These are phyloP conservation scores for Aulostomus chinensis DNA, from an alignment of 2,797 vertebrate species.

Conservation along the genomic window DNA sequence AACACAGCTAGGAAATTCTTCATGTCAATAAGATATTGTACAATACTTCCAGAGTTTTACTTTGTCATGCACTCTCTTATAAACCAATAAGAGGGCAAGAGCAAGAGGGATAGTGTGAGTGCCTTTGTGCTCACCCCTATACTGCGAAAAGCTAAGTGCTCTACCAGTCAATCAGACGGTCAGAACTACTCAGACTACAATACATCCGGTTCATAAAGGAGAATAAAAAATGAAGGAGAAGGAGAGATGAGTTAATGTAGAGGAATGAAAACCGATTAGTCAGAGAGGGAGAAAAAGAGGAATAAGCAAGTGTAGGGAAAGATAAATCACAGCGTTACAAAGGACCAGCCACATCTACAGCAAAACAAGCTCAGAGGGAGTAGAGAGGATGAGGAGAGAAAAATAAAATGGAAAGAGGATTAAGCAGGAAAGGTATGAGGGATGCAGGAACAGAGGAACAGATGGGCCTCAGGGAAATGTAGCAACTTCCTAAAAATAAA, in stretches of 20 bases:
- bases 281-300: background rate
- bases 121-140: background rate
- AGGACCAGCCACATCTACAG: background rate
- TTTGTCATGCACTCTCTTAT: constrained; percentile 16
- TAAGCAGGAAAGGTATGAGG: background rate
- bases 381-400: constrained; percentile 2
- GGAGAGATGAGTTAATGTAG: constrained; percentile 5
- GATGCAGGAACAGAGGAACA: background rate
- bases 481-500: background rate
- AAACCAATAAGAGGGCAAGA: constrained; percentile 23
- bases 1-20: constrained; percentile 1
- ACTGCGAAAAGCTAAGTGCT: constrained; percentile 58
- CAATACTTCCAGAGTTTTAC: constrained; percentile 9
- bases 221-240: constrained; percentile 12
- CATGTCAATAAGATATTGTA: background rate
- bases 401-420: constrained; percentile 4
- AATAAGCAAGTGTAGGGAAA: background rate
- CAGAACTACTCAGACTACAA: constrained; percentile 31
- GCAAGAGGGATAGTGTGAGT: background rate
- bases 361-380: constrained; percentile 1
- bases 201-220: constrained; percentile 37
- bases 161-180: constrained; percentile 49
- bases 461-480: constrained; percentile 5
- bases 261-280: background rate
- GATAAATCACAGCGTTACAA: background rate